phyloP scores from a whole-genome alignment of 2,113 vertebrate genomes.

The Oreochromis aureus region DNA sequence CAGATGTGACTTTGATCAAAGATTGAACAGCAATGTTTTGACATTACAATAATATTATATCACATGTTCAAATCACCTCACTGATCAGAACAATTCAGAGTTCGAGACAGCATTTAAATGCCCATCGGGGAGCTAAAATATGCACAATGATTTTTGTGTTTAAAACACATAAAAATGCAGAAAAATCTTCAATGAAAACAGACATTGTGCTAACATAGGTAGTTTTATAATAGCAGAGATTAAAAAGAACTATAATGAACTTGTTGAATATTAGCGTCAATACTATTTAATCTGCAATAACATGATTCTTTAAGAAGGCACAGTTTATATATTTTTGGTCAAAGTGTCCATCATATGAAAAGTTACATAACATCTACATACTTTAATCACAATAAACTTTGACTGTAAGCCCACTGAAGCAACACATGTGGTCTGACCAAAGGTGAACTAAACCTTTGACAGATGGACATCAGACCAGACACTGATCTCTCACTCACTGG shows the following conservation, averaged over 20 bases:
- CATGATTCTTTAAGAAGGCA: not conserved
- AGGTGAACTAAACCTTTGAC: not conserved
- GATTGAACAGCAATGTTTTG: not conserved
- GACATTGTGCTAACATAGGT: not conserved
- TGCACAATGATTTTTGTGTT: accelerated
- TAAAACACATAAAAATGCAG: not conserved
- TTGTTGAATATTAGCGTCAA: not conserved
- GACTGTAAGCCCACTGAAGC: not conserved
- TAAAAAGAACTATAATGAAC: not conserved
- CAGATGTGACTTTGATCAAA: not conserved
- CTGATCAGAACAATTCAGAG: not conserved
- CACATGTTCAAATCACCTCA: not conserved
- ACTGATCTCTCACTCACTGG: not conserved
- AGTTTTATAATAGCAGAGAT: not conserved
- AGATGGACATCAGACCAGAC: not conserved
- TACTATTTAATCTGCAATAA: not conserved
- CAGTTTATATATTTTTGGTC: not conserved
- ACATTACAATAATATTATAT: not conserved
- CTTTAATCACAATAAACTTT: not conserved
- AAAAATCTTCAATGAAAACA: not conserved
- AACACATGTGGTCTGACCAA: not conserved
- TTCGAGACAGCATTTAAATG: not conserved
- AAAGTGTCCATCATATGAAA: not conserved
- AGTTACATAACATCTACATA: not conserved
- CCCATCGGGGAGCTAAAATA: not conserved